phyloP scores from a whole-genome alignment of 2,797 vertebrate species.

The Darevskia mixta region DNA sequence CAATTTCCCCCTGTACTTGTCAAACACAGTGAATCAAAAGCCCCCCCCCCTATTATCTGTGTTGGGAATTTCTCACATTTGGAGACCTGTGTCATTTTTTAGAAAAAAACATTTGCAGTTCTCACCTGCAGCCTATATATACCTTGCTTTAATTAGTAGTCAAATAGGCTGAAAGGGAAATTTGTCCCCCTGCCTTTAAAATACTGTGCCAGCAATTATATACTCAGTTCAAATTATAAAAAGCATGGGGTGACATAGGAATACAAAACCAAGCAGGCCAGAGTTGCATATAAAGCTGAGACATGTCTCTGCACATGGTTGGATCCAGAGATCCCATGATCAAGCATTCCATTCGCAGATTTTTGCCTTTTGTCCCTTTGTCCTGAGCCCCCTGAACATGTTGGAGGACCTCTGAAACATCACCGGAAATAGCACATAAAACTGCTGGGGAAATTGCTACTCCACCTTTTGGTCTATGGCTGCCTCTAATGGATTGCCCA shows the following conservation, averaged over 20 bases:
- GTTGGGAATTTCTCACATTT: neutral
- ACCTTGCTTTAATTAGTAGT: neutral
- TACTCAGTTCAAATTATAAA: neutral
- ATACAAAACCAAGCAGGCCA: neutral
- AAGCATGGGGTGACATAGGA: neutral
- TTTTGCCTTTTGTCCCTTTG: too few species aligned
- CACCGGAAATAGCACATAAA: neutral
- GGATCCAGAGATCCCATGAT: neutral
- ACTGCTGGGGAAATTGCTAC: neutral
- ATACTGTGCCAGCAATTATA: neutral
- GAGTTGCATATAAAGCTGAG: neutral
- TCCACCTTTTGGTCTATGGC: too few species aligned
- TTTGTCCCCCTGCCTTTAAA: neutral
- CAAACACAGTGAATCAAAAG: neutral
- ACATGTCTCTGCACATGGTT: neutral
- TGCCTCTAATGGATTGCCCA: neutral
- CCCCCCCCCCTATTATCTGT: neutral
- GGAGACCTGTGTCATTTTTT: neutral
- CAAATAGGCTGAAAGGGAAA: neutral
- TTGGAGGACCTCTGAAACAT: neutral
- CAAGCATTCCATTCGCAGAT: neutral
- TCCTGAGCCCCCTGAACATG: neutral
- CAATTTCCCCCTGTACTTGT: conserved; percentile 45
- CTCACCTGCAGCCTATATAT: neutral
- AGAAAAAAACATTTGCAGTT: neutral